Evolutionary conservation across 2,888 invertebrate genomes (phyloP).

Genomic region (Calameuta pallipes): DNA sequence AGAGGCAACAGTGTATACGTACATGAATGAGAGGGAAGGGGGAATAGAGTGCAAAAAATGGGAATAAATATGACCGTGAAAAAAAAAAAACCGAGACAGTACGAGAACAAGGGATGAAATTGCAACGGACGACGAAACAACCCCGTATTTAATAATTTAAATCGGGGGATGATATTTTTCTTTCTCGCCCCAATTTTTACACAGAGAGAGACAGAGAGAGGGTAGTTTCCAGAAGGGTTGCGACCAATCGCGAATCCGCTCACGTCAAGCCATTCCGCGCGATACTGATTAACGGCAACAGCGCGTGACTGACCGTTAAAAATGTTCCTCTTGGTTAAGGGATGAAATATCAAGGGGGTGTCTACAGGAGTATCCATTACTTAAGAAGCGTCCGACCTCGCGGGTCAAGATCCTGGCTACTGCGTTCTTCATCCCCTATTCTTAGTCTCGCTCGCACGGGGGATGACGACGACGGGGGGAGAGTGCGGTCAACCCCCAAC

Average conservation of each 20-base stretch:
- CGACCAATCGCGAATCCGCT: not conserved
- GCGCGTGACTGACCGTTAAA: not conserved
- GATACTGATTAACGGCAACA: not conserved
- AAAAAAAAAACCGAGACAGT: not conserved
- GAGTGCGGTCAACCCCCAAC: not conserved
- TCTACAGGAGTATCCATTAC: not conserved
- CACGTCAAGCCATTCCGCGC: not conserved
- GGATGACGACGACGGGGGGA: not conserved
- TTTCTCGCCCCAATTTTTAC: no score
- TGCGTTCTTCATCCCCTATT: not conserved
- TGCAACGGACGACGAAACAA: not conserved
- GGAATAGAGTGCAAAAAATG: not conserved
- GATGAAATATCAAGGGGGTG: not conserved
- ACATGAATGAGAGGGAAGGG: fast-evolving
- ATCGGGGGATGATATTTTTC: not conserved
- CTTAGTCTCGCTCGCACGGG: not conserved
- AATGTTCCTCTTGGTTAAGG: not conserved
- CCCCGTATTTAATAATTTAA: not conserved
- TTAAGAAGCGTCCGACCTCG: not conserved
- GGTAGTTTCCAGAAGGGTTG: not conserved
- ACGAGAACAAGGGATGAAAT: not conserved
- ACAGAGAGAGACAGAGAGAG: not conserved
- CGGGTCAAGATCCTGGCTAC: not conserved
- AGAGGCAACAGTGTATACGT: not conserved
- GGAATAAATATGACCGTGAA: not conserved